A percentile compares a stretch with the other conserved stretches of the same genome.
Conservation (phyloP, 2,888 invertebrate species). For the Ryuthela nishihirai region DNA sequence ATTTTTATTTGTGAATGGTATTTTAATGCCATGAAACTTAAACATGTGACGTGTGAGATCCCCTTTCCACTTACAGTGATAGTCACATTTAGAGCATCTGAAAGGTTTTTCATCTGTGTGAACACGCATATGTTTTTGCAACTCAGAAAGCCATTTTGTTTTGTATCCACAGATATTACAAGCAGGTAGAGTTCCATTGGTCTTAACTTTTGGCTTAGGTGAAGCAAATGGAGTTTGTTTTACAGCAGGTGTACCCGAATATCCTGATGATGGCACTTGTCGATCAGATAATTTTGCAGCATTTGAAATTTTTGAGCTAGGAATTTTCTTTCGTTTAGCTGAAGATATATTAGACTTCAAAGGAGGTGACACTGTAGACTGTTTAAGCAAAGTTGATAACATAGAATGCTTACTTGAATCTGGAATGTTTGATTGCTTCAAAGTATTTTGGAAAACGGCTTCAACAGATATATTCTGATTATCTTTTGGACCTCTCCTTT, state of each 20-base stretch:
- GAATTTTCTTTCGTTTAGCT: constrained; percentile 12
- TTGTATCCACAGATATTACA: constrained; percentile 38
- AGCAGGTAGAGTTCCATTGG: constrained; percentile 10
- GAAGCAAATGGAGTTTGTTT: not conserved
- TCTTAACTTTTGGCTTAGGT: constrained; percentile 4
- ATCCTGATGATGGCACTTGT: constrained; percentile 14
- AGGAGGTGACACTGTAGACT: constrained; percentile 8
- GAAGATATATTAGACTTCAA: constrained; percentile 1
- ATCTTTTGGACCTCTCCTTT: constrained; percentile 9
- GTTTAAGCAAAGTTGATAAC: constrained; percentile 23
- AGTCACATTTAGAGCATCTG: constrained; percentile 40
- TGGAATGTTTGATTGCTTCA: constrained; percentile 15
- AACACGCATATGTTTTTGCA: constrained; percentile 40
- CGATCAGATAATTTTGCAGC: not conserved
- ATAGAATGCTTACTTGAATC: constrained; percentile 9
- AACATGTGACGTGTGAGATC: constrained; percentile 42
- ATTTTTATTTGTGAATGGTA: constrained; percentile 11
- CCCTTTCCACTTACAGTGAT: constrained; percentile 42
- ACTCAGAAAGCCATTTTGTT: constrained; percentile 41
- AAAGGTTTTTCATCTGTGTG: constrained; percentile 41
- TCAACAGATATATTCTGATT: constrained; percentile 20
- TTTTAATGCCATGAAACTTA: constrained; percentile 39
- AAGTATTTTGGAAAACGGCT: constrained; percentile 18
- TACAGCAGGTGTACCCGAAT: constrained; percentile 3
- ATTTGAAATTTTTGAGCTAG: not conserved